Evolutionary conservation across 2,888 invertebrate genomes (phyloP).

Genomic region (Diaphora mendica): DNA sequence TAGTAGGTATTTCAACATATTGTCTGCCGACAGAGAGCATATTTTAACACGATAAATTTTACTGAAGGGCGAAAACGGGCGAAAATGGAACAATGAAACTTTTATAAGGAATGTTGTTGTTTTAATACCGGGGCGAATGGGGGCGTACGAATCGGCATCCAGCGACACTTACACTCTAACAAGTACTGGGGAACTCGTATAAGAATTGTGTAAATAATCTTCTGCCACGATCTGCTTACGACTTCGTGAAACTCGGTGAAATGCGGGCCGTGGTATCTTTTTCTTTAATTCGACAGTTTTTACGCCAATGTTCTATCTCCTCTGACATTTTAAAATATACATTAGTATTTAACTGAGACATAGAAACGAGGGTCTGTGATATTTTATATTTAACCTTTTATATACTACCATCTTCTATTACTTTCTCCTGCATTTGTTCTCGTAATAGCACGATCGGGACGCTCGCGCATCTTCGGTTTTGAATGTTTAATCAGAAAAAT

Average conservation of each 20-base stretch:
- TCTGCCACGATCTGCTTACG: conserved; percentile 15
- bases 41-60: conserved; percentile 19
- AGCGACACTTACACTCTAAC: conserved; percentile 25
- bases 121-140: conserved; percentile 23
- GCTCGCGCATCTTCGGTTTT: too few relatives aligned
- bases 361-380: too few relatives aligned
- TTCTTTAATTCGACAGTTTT: background rate
- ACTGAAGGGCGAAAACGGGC: conserved; percentile 21
- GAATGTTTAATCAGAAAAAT: too few relatives aligned
- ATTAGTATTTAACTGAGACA: background rate
- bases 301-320: background rate
- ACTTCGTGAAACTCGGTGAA: conserved; percentile 11
- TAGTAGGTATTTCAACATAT: conserved; percentile 15
- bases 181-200: conserved; percentile 22
- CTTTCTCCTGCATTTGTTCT: too few relatives aligned
- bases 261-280: background rate
- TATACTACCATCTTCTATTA: too few relatives aligned
- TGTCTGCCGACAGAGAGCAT: conserved; percentile 9
- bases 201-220: conserved; percentile 31
- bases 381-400: background rate
- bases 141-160: conserved; percentile 21
- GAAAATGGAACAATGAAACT: conserved; percentile 34
- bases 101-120: conserved; percentile 43
- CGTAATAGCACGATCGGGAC: too few relatives aligned
- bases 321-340: background rate